phyloP scores from a whole-genome alignment of 2,113 vertebrate genomes.

The Tachuris rubrigastra region DNA sequence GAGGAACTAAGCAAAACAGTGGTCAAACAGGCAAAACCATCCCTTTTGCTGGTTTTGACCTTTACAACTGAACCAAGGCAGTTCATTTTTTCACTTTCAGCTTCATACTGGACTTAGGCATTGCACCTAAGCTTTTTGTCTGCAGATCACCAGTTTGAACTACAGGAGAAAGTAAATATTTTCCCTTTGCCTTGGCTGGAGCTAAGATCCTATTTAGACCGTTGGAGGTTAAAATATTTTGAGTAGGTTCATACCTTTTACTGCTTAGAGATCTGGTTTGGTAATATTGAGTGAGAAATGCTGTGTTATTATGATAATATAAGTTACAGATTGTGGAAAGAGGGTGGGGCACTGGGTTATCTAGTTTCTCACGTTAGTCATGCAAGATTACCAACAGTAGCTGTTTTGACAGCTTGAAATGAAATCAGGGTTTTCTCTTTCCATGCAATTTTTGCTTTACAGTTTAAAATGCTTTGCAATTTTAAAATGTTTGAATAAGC shows the following conservation, averaged over 20 bases:
- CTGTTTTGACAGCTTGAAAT: constrained; percentile 24
- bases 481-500: background rate
- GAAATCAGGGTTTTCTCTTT: background rate
- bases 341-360: constrained; percentile 43
- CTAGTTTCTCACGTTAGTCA: constrained; percentile 46
- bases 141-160: background rate
- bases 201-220: background rate
- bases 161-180: background rate
- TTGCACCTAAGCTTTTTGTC: background rate
- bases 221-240: background rate
- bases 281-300: background rate
- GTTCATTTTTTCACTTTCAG: background rate
- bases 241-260: background rate
- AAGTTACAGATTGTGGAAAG: background rate
- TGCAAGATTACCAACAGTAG: background rate
- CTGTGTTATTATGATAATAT: background rate
- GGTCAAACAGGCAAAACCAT: constrained; percentile 9
- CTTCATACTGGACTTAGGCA: background rate
- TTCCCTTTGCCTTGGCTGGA: background rate
- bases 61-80: background rate
- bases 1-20: constrained; percentile 18
- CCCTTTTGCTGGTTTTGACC: background rate
- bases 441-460: background rate
- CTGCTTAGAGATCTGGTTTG: background rate
- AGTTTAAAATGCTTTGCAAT: background rate